These are phyloP conservation scores for Xiphophorus birchmanni DNA, from an alignment of 2,797 vertebrate species.

Conservation along the genomic window DNA sequence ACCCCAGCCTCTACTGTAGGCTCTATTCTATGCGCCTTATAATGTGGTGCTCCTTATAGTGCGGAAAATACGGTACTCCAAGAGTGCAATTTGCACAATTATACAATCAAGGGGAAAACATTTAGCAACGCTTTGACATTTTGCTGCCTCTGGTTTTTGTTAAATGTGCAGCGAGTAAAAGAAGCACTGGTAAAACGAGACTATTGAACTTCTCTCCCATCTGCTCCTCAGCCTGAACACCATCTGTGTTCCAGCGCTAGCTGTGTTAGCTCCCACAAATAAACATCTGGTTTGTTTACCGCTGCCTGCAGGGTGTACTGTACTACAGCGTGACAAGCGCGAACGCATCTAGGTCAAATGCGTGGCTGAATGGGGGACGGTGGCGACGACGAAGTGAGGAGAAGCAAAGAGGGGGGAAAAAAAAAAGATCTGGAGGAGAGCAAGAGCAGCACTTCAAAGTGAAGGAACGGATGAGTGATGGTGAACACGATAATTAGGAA, in stretches of 20 bases:
- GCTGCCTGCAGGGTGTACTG: conserved; percentile 13
- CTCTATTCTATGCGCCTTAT: too few species aligned
- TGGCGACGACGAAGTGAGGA: background rate
- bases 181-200: background rate
- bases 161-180: background rate
- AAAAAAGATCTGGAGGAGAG: background rate
- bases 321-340: conserved; percentile 9
- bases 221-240: conserved; percentile 13
- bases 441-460: conserved; percentile 28
- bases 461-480: conserved; percentile 26
- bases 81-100: background rate
- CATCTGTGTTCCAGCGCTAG: conserved; percentile 22
- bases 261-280: conserved; percentile 3
- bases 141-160: background rate
- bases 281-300: conserved; percentile 19
- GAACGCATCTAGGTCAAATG: conserved; percentile 10
- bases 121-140: background rate
- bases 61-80: background rate
- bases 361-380: background rate
- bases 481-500: conserved; percentile 4
- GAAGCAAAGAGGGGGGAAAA: background rate
- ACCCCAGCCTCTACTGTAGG: too few species aligned
- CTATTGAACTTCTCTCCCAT: conserved; percentile 4
- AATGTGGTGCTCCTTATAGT: too few species aligned
- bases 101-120: too few species aligned